Base-by-base conservation (phyloP, 2,888 invertebrate species). In the Drosophila recens region DNA sequence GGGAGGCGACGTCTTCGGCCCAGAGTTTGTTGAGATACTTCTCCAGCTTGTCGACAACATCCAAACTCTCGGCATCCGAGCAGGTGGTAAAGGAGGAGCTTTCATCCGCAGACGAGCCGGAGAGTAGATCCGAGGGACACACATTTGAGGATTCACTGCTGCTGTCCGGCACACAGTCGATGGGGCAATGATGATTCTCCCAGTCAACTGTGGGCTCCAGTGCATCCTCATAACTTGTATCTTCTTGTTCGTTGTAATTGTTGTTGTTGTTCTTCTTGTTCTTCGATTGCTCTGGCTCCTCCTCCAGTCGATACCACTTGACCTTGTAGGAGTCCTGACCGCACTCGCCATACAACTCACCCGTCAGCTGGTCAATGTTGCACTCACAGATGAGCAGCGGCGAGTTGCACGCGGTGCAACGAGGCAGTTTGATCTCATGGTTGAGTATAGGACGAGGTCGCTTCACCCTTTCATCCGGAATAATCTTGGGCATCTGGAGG, bases 321-420 rank as follows among this genome's bases (percentile, higher is more conserved):
- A 91, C 91, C 61, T 89, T 80, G 58, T 81, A 91, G 4, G 91
- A 89, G 13, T 90, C 91, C 66, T 90, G 90, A 13, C 91, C 87
- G 30, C 91, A 91, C 17, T 91, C 91, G 0, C 81, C 80, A n/a
- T 63, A 79, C 56, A 81, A 33, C 33, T 83, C 74, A 27, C 88
- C 83, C 1, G 90, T 91, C 51, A 81, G 30, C 36, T 67, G 79
- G 38, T 90, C 85, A 5, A 91, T 81, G 45, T 85, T 80, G 79
- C 90, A 90, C 68, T 91, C 91, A 42, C 91, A 91, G 52, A 91
- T 84, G 17, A 90, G 71, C 38, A 84, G 64, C 27, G 87, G 87
- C 4, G 90, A 89, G 46, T 90, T 79, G 73, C 81, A 80, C n/a
- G 68, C 54, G 46, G 65, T 70, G 53, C 86, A 88, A 2, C 79